phyloP scores from a whole-genome alignment of 2,888 invertebrate genomes.

The Eudemis profundana region DNA sequence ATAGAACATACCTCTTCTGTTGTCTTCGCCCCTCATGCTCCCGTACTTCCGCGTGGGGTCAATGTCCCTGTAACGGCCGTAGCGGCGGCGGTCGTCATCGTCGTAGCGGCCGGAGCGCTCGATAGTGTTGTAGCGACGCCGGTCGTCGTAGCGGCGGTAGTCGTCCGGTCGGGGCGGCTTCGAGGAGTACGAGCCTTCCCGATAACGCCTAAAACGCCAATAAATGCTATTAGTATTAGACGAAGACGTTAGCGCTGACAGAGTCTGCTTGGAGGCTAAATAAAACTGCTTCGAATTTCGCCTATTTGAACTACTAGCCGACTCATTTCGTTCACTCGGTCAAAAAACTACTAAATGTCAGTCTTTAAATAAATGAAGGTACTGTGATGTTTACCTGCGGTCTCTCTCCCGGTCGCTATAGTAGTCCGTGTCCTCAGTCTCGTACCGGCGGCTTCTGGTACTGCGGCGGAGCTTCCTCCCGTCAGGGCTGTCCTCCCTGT shows the following conservation, averaged over 20 bases:
- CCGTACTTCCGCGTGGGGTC: constrained; percentile 70
- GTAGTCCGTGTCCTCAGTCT: constrained; percentile 88
- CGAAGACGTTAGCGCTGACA: no score
- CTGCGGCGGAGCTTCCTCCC: constrained; percentile 67
- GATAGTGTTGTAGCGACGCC: constrained; percentile 53
- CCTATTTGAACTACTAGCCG: no score
- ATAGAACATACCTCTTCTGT: constrained; percentile 63
- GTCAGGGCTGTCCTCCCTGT: constrained; percentile 69
- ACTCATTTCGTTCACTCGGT: no score
- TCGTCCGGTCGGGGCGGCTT: constrained; percentile 77
- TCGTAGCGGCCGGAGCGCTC: constrained; percentile 62
- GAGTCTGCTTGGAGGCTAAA: no score
- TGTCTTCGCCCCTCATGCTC: constrained; percentile 66
- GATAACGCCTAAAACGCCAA: constrained; percentile 68
- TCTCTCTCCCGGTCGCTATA: constrained; percentile 88
- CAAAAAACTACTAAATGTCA: no score
- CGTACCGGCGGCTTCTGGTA: constrained; percentile 81
- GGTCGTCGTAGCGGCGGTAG: constrained; percentile 64
- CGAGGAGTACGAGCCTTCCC: constrained; percentile 79
- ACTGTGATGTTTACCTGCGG: constrained; percentile 68
- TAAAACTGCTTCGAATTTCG: no score
- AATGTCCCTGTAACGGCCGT: constrained; percentile 72
- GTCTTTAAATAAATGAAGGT: no score
- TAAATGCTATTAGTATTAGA: background rate
- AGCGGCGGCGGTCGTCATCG: constrained; percentile 64